Evolutionary conservation across 2,113 vertebrate species (phyloP).

Genomic region (Rhinolophus ferrumequinum): DNA sequence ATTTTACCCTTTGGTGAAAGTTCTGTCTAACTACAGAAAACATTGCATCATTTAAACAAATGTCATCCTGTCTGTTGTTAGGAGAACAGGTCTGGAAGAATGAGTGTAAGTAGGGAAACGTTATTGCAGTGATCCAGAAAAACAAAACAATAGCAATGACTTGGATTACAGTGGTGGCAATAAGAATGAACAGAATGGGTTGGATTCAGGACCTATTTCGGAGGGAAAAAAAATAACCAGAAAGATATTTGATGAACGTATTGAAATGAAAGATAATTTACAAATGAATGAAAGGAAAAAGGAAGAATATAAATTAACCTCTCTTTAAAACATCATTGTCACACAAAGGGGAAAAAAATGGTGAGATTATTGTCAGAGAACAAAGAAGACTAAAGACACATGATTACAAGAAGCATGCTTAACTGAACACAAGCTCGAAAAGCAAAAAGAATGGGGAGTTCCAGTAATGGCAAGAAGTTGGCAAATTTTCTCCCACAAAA

Average conservation of each 20-base stretch:
- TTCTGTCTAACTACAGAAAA: neutral
- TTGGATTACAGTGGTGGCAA: neutral
- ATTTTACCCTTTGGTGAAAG: neutral
- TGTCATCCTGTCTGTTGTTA: neutral
- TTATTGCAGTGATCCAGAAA: neutral
- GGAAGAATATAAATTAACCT: neutral
- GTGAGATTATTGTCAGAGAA: neutral
- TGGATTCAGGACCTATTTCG: neutral
- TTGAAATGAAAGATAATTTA: neutral
- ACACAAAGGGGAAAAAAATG: neutral
- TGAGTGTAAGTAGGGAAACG: neutral
- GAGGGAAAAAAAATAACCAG: neutral
- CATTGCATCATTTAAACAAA: neutral
- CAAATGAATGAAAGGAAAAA: neutral
- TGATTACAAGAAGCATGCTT: neutral
- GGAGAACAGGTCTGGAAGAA: neutral
- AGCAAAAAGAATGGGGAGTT: neutral
- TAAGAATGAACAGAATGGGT: neutral
- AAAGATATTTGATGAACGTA: neutral
- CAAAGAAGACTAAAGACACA: neutral
- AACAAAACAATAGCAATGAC: neutral
- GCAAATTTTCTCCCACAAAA: neutral
- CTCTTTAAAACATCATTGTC: constrained; percentile 11
- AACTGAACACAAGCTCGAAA: neutral
- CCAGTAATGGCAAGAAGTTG: neutral